These are phyloP conservation scores for Leptodactylus fuscus DNA, from an alignment of 2,113 vertebrate genomes.

Conservation along the genomic window DNA sequence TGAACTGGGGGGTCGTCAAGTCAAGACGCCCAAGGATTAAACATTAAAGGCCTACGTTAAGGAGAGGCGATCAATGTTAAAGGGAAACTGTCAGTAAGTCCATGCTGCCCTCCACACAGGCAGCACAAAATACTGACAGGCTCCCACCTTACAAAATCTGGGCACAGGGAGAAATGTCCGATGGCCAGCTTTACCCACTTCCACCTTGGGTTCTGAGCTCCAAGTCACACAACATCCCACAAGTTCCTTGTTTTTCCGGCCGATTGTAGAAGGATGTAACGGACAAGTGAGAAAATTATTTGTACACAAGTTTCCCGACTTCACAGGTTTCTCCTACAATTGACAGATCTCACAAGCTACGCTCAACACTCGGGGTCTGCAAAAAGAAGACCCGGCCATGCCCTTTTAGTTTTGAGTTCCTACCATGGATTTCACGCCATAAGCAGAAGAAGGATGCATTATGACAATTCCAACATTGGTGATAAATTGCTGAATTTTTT, in stretches of 20 bases:
- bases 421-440: neutral
- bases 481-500: no score
- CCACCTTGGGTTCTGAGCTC: neutral
- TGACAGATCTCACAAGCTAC: slow-evolving; percentile 26
- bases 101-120: no score
- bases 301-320: neutral
- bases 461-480: neutral
- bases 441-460: neutral
- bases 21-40: no score
- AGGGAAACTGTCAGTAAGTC: no score
- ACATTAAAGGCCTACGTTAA: no score
- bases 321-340: slow-evolving; percentile 30
- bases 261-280: slow-evolving; percentile 28
- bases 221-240: neutral
- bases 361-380: neutral
- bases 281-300: slow-evolving; percentile 16
- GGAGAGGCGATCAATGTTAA: no score
- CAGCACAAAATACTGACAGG: no score
- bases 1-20: no score
- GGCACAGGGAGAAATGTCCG: no score
- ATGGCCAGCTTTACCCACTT: neutral
- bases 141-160: no score
- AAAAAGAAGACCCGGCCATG: neutral
- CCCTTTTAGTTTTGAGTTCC: neutral
- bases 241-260: neutral